These are phyloP conservation scores for Caenorhabditis inopinata DNA, from an alignment of 1,140 invertebrate species.

Conservation along the genomic window DNA sequence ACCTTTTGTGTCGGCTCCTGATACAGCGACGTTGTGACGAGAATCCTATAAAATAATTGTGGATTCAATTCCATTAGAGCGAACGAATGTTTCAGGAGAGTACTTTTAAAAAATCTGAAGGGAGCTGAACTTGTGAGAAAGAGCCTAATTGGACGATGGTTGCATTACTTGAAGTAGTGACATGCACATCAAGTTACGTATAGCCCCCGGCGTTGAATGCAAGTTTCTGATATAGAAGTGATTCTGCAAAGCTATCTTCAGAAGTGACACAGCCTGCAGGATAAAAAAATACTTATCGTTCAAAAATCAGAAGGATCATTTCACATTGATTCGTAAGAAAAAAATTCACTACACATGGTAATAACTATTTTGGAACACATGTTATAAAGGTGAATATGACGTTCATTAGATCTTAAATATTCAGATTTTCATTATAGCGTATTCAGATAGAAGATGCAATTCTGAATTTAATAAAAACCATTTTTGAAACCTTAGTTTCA, in stretches of 20 bases:
- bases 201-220: conserved; percentile 77
- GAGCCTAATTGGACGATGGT: neutral
- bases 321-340: too few relatives aligned
- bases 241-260: conserved; percentile 75
- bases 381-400: too few relatives aligned
- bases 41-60: conserved; percentile 52
- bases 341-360: too few relatives aligned
- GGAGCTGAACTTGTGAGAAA: conserved; percentile 45
- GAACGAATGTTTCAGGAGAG: conserved; percentile 66
- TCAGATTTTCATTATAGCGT: too few relatives aligned
- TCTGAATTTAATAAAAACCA: too few relatives aligned
- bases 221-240: conserved; percentile 78
- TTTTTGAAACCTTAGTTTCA: too few relatives aligned
- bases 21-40: conserved; percentile 64
- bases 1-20: conserved; percentile 65
- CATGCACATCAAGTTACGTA: conserved; percentile 77
- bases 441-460: too few relatives aligned
- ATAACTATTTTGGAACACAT: too few relatives aligned
- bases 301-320: too few relatives aligned
- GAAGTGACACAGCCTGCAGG: conserved; percentile 77
- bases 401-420: too few relatives aligned
- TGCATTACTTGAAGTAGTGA: conserved; percentile 74
- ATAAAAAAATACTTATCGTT: neutral
- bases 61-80: conserved; percentile 60
- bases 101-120: conserved; percentile 66